phyloP scores from a whole-genome alignment of 2,113 vertebrate genomes.

The Noturus placidus region DNA sequence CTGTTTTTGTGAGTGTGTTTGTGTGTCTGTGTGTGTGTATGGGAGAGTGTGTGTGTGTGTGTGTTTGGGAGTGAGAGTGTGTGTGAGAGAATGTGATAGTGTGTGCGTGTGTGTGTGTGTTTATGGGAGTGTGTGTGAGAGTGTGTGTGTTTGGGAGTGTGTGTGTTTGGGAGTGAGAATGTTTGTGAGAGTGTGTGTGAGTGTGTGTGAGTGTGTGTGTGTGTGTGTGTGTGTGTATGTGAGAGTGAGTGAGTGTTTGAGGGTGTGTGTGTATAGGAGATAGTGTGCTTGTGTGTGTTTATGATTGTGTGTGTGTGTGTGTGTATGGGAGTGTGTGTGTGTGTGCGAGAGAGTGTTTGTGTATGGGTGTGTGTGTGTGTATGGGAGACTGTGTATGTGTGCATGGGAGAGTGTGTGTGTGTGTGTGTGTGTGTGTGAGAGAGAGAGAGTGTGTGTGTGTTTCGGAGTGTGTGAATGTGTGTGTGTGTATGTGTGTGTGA shows the following conservation, averaged over 20 bases:
- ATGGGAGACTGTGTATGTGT: neutral
- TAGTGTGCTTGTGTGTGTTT: too few relatives aligned
- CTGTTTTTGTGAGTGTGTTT: slow-evolving; percentile 44
- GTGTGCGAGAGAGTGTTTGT: neutral
- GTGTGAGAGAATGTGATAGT: neutral
- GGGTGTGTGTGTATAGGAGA: neutral
- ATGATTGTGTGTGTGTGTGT: neutral
- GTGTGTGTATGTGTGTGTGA: neutral
- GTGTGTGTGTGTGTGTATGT: neutral
- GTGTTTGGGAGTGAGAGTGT: neutral
- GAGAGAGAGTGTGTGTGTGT: neutral
- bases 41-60: neutral
- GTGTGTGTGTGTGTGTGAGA: slow-evolving; percentile 17
- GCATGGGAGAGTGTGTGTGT: neutral
- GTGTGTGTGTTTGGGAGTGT: slow-evolving; percentile 5
- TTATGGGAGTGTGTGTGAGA: slow-evolving; percentile 4
- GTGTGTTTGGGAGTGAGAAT: neutral
- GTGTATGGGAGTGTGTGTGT: neutral
- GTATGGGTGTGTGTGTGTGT: neutral
- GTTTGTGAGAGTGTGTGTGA: neutral
- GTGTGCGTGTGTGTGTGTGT: neutral
- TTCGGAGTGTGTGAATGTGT: neutral
- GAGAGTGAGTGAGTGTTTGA: neutral
- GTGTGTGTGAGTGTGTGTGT: too few relatives aligned
- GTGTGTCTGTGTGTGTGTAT: slow-evolving; percentile 9